These are phyloP conservation scores for Scomber scombrus DNA, from an alignment of 2,113 vertebrate species.

Conservation along the genomic window DNA sequence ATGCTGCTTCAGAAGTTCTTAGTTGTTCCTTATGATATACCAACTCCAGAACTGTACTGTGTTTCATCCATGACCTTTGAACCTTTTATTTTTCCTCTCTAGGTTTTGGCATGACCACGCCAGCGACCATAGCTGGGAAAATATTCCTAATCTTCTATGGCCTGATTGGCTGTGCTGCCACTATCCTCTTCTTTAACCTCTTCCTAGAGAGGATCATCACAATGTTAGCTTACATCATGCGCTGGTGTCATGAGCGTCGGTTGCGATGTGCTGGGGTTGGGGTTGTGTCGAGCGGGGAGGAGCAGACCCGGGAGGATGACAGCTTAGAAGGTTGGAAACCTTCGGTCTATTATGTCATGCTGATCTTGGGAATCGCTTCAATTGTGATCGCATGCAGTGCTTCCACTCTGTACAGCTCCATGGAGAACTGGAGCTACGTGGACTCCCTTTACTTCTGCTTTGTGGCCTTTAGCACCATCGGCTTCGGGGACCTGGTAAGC, in stretches of 20 bases:
- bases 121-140: constrained; percentile 84
- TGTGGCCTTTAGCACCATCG: constrained; percentile 88
- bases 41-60: neutral
- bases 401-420: constrained; percentile 83
- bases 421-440: constrained; percentile 87
- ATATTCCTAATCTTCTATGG: constrained; percentile 88
- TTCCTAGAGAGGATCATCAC: constrained; percentile 88
- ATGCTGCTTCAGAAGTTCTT: neutral
- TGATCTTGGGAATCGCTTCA: constrained; percentile 84
- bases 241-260: constrained; percentile 84
- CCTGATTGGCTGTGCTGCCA: constrained; percentile 85
- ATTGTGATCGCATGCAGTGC: constrained; percentile 85
- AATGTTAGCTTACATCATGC: constrained; percentile 87
- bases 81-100: constrained; percentile 21
- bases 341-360: constrained; percentile 87
- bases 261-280: constrained; percentile 71
- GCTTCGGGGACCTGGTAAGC: constrained; percentile 87
- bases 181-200: constrained; percentile 88
- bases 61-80: neutral
- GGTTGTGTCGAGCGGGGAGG: constrained; percentile 65
- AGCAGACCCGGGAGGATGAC: constrained; percentile 74
- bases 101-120: constrained; percentile 88
- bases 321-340: constrained; percentile 87
- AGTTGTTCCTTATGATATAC: neutral
- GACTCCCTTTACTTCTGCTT: constrained; percentile 88